A percentile compares a stretch with the other conserved stretches of the same genome.
These are phyloP conservation scores for Hafferia zeledoni DNA, from an alignment of 2,797 vertebrate genomes.

Conservation along the genomic window DNA sequence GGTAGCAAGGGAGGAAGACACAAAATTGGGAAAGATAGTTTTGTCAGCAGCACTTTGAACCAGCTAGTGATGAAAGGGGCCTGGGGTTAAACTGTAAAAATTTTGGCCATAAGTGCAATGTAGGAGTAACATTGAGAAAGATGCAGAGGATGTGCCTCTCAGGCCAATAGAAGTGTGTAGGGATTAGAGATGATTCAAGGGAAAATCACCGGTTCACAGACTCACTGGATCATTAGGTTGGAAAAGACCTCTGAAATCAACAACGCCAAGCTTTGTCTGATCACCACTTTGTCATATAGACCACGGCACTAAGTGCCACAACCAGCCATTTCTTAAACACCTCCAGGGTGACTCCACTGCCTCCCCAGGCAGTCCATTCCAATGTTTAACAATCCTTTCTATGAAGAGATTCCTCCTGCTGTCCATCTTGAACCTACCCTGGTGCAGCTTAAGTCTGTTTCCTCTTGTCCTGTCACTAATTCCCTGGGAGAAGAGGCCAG, in stretches of 20 bases:
- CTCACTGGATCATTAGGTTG: neutral
- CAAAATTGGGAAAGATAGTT: neutral
- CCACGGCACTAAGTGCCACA: neutral
- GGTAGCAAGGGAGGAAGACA: neutral
- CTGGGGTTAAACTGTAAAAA: neutral
- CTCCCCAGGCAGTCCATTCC: neutral
- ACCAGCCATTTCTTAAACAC: neutral
- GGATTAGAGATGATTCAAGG: neutral
- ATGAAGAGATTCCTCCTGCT: neutral
- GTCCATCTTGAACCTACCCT: neutral
- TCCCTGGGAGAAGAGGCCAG: neutral
- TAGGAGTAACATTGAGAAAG: neutral
- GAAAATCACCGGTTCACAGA: neutral
- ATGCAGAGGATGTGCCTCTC: rapidly evolving
- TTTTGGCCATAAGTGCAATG: neutral
- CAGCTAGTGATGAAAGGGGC: neutral
- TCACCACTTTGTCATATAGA: neutral
- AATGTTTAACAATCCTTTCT: neutral
- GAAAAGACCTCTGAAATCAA: neutral
- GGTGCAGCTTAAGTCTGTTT: neutral
- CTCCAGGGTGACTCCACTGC: neutral
- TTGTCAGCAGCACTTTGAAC: neutral
- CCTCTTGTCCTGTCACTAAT: neutral
- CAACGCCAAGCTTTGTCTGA: neutral
- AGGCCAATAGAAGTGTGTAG: neutral